Evolutionary conservation across 1,140 invertebrate species (phyloP), one percentile per base, ranked within the genome.

Genomic region (Nymphalis io): DNA sequence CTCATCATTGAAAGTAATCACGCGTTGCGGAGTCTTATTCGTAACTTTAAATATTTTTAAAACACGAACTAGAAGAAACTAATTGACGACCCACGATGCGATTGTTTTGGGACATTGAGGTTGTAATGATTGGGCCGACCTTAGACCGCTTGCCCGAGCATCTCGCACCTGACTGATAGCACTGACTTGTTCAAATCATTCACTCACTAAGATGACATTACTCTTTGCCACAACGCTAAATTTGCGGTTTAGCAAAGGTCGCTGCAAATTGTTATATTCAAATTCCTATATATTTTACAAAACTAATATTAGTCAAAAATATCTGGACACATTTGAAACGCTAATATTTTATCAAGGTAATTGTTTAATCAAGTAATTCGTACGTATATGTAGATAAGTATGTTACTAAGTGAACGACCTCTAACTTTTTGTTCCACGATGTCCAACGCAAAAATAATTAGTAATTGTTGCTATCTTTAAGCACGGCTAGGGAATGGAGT

Each of bases 41-140:
- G 51, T 57, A 64, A 60, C 39, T 51, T 63, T 55, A 61, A 61
- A 63, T 40, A 59, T 73, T 73, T 68, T 44, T 48, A 68, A 68
- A 53, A 70, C 73, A 78, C 73, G 72, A 78, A 74, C 69, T 69
- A 63, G 46, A 65, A 79, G 73, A 58, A 72, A 74, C 76, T 82
- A 83, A 85, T 82, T 83, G 73, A 73, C 72, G 70, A 74, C 63
- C 75, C 80, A 85, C 81, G 81, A 53, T 33, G 73, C 68, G 71
- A 84, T 83, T 86, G 81, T 82, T 84, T 80, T 78, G 74, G 83
- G 73, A 73, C 72, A 75, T 57, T 80, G 70, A 75, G 66, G 73
- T 65, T 18, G 73, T 81, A 83, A 86, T 84, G 73, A 80, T 76
- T 68, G 73, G 16, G 33, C 12, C 67, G 81, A 81, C 82, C 84